Evolutionary conservation across 2,113 vertebrate genomes (phyloP), one percentile per base, ranked within the genome.

Genomic region (Thunnus thynnus): DNA sequence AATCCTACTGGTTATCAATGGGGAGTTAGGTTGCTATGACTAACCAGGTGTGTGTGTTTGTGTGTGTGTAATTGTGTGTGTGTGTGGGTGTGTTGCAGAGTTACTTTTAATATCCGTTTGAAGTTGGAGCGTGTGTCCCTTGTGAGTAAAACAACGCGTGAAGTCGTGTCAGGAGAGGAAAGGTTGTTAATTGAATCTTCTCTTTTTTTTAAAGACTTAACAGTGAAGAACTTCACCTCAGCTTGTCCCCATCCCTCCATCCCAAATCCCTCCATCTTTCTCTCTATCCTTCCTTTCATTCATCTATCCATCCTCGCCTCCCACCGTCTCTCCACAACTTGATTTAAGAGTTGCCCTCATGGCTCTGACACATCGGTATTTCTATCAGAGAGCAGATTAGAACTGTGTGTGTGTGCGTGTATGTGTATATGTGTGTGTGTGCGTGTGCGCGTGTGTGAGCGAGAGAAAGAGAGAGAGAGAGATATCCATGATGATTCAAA

Each of bases 291-390:
- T 64, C 41, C n/a, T 63, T 72, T 30, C 18, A 20, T 76, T 70
- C 17, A 17, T 84, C 58, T 70, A 61, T 86, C 80, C 88, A 60
- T 91, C 78, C 86, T 86, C 80, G 72, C 30, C 3, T 41, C 78
- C 75, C 76, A 78, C 74, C 46, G 10, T 80, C 79, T 89, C 80
- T 75, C 41, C 61, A 76, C 76, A 25, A 90, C 94, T 95, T 98
- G 97, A 99, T 99, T 97, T 97, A 99, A 96, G 96, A 97, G 96
- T 96, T 97, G 94, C 92, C 96, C 95, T 96, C 93, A 92, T 95
- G 92, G 95, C 96, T 97, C 95, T 99, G 98, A 98, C 97, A 98
- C 96, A 96, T 97, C 95, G 92, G 96, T 97, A 97, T 99, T 98
- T 97, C 97, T 97, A 96, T 97, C 97, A 96, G 95, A 96, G 95